Base-by-base conservation (phyloP, 1,140 invertebrate genomes). In the Cepaea nemoralis region DNA sequence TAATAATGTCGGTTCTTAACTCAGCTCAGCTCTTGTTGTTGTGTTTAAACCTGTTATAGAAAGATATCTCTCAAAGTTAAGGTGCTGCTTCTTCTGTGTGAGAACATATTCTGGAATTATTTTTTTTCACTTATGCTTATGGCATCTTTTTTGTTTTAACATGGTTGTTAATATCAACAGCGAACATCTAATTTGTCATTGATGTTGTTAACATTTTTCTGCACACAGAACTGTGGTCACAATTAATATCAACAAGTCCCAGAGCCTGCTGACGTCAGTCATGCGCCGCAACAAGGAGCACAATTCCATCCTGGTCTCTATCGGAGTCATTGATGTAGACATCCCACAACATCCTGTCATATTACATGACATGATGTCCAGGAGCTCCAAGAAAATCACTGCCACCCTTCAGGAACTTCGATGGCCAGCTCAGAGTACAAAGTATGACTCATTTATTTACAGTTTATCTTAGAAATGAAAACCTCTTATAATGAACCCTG, bases 281-380 rank as follows among this genome's bases (percentile, higher is more conserved):
- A 87, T 88, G 75, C 88, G 92, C 76, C 93, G 95, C 27, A 93
- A 94, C 79, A 95, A 96, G 89, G 96, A 97, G 86, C 95, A 95
- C 87, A 97, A 97, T 88, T 96, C 96, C 39, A 96, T 95, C 16
- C 92, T 98, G 71, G 89, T 97, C 0, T 96, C 95, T 8, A 94
- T 99, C 69, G 97, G 97, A 0, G 94, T 95, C 45, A 95, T 99
- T 0, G 94, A 96, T 84, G 95, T 99, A 73, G 96, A 98, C 90
- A 97, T 99, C 88, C 98, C 98, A 1, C 97, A 99, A 89, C 97
- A 99, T 93, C 97, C 98, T 0, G 96, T 98, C 0, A 97, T 96
- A 40, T 92, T 99, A 76, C 98, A 99, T 90, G 97, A 97, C 71
- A 98, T 99, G 96, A 97, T 99, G 94, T 97, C 97, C 0, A 93